Percentiles rank a stretch among this genome's conserved stretches.
Conservation (phyloP, 2,797 vertebrate species). For the Tauraco hartlaubi region DNA sequence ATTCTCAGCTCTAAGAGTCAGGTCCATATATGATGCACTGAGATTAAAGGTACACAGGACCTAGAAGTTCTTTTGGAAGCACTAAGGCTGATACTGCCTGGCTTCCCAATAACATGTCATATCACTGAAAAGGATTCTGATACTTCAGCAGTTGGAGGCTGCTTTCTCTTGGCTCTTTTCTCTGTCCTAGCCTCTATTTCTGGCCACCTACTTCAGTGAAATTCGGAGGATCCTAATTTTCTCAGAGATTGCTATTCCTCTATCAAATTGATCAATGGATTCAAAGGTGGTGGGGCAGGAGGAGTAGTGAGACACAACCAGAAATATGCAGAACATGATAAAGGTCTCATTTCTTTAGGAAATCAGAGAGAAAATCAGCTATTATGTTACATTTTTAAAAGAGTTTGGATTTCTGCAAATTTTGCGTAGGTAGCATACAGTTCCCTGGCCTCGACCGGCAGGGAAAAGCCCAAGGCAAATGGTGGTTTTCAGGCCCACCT, state of each 20-base stretch:
- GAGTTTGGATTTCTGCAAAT: background rate
- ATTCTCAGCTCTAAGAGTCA: background rate
- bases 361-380: background rate
- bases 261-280: background rate
- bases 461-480: background rate
- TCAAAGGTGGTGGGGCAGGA: background rate
- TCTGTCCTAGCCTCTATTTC: background rate
- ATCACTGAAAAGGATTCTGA: background rate
- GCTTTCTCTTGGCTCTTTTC: background rate
- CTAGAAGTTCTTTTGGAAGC: background rate
- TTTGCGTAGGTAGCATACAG: background rate
- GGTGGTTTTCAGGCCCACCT: background rate
- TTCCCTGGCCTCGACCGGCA: background rate
- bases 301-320: background rate
- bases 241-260: background rate
- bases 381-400: background rate
- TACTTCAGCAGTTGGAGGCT: background rate
- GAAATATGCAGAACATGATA: background rate
- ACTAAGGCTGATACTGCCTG: background rate
- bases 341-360: background rate
- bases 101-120: background rate
- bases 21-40: background rate
- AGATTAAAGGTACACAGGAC: background rate
- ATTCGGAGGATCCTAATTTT: background rate
- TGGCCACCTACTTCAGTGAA: background rate